Base-by-base conservation (phyloP, 2,797 vertebrate species). In the Selene dorsalis region DNA sequence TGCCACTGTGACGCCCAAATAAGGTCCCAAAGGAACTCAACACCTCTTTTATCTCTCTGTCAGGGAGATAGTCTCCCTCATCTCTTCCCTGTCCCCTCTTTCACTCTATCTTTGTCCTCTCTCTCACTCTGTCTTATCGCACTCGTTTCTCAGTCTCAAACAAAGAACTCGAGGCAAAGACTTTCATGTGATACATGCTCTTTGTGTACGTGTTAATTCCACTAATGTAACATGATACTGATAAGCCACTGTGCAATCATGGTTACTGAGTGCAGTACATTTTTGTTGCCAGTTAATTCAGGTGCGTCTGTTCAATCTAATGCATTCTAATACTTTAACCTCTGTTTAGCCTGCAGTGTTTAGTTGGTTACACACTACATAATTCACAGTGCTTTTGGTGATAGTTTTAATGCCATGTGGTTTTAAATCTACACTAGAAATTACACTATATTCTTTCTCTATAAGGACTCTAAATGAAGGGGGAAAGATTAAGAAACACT, bases 41-140 rank as follows among this genome's bases (percentile, higher is more conserved):
- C 91, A 89, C 89, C 84, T 90, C 88, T 92, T 93, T 92, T 93
- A 93, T 94, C 93, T 92, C 84, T 89, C 71, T 82, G 89, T 91
- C 82, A 90, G 84, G 64, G 71, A 89, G 87, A 88, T 86, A 88
- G 86, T 89, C 85, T 69, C 74, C 68, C 77, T 62, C 52, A 48
- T 84, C 80, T 87, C 80, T 57, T 80, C 61, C 30, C 67, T 78
- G 77, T 81, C 78, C 75, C 75, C 61, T 80, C 77, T 48, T 80
- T 88, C 80, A 75, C 85, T 88, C 75, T 66, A 56, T 89, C 85
- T 88, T 83, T 91, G 86, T 88, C 90, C 89, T 85, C 68, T 65
- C 73, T 73, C 69, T 73, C 38, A 20, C 73, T 82, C 43, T 2
- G 16, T 80, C 74, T 91, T 91, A 88, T 90, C 87, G 11, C 69